These are phyloP conservation scores for Synanthedon andrenaeformis DNA, from an alignment of 2,888 invertebrate species.

Conservation along the genomic window DNA sequence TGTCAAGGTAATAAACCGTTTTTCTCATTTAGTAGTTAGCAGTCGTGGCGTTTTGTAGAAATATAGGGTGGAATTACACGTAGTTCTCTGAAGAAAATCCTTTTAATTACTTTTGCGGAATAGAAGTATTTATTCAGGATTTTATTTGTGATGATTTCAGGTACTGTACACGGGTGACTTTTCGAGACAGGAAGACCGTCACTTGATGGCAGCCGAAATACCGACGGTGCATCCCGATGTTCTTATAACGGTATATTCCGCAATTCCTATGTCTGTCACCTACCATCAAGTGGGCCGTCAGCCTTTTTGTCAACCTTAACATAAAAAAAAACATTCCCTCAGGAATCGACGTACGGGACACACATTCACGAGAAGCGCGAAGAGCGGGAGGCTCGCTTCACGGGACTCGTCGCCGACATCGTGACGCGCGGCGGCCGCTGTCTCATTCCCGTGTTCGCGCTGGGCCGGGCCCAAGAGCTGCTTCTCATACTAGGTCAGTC, in stretches of 20 bases:
- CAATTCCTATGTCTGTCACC: slow-evolving; percentile 95
- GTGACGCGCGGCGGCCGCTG: slow-evolving; percentile 97
- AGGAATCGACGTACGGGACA: slow-evolving; percentile 99
- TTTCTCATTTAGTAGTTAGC: neutral
- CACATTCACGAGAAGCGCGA: slow-evolving; percentile 99
- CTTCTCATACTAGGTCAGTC: slow-evolving; percentile 82
- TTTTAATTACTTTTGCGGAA: neutral
- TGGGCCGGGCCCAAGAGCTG: slow-evolving; percentile 97
- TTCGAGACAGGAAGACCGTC: slow-evolving; percentile 97
- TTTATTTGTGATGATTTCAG: slow-evolving; percentile 28
- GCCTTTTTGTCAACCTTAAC: neutral
- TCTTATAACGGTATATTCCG: slow-evolving; percentile 83
- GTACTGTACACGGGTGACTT: slow-evolving; percentile 98
- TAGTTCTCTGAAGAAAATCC: no score
- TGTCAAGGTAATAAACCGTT: slow-evolving; percentile 75
- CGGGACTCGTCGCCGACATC: slow-evolving; percentile 92
- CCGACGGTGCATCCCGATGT: slow-evolving; percentile 97
- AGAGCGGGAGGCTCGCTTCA: slow-evolving; percentile 95
- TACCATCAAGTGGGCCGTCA: slow-evolving; percentile 63
- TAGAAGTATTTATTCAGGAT: no score
- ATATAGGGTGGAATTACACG: no score
- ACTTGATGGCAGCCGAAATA: slow-evolving; percentile 99
- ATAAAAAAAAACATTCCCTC: slow-evolving; percentile 1
- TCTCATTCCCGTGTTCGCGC: slow-evolving; percentile 97
- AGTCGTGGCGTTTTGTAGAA: no score